These are phyloP conservation scores for Nephrotoma appendiculata DNA, from an alignment of 2,888 invertebrate species.

Conservation along the genomic window DNA sequence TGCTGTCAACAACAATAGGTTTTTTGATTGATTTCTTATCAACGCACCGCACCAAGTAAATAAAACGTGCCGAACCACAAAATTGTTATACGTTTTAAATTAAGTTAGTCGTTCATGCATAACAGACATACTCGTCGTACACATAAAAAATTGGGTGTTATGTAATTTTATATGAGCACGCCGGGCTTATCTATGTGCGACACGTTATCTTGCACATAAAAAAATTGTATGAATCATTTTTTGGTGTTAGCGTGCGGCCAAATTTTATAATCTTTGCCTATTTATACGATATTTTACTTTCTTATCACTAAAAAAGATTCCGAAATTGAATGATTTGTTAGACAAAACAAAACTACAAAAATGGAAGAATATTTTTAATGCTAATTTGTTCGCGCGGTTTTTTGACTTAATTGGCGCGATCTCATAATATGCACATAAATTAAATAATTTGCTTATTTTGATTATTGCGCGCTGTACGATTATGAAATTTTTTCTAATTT, in stretches of 20 bases:
- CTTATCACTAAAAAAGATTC: neutral
- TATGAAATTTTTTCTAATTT: neutral
- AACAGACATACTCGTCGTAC: neutral
- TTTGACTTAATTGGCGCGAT: neutral
- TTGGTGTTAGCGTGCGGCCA: neutral
- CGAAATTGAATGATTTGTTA: no score
- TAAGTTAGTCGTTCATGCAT: neutral
- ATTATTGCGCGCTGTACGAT: neutral
- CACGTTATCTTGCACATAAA: neutral
- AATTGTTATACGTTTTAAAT: neutral
- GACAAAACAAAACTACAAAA: no score
- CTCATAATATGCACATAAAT: neutral
- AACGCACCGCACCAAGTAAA: neutral
- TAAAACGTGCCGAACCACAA: neutral
- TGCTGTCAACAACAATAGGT: no score
- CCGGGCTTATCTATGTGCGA: no score
- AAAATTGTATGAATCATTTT: neutral
- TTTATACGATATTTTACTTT: neutral
- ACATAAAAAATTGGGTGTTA: neutral
- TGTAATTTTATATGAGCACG: neutral
- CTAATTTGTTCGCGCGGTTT: neutral
- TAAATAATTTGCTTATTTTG: neutral
- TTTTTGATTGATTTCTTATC: neutral
- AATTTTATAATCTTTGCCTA: neutral
- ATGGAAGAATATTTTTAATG: no score